Evolutionary conservation across 1,140 invertebrate species (phyloP), one percentile per base, ranked within the genome.

Genomic region (Elysia chlorotica): DNA sequence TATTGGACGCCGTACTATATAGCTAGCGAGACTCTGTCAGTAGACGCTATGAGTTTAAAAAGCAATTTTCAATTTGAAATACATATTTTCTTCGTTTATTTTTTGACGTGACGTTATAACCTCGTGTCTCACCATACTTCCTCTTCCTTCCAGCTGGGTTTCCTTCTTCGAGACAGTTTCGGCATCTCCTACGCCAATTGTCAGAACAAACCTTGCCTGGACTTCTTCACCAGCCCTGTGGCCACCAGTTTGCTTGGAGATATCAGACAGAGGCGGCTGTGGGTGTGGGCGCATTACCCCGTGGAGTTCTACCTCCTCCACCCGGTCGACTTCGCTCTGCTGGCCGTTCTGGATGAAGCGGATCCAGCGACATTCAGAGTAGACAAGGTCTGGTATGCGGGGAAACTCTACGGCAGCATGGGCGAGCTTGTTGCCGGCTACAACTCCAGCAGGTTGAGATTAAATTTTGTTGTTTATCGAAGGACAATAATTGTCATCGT

Each of bases 371-470:
- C 76, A 14, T 80, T 71, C 68, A 53, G 31, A 3, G 70, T 80
- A 3, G 76, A 76, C 25, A 73, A 74, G 14, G 53, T 82, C 1
- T 79, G 72, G 71, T 83, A 83, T 62, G 71, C 74, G 2, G 73
- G 76, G 14, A 65, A 77, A 38, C 57, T 78, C 25, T 83, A 79
- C 76, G 65, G 76, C 14, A 73, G 72, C 1, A 23, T 78, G 23
- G 68, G 75, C 2, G 75, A 80, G 19, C 78, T 83, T 33, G 35
- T 73, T 35, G 6, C 23, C 17, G n/a, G 10, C 31, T 67, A 67
- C 65, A 67, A 54, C 48, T 23, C 14, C 28, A 54, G 41, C 65
- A 33, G 30, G 65, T 67, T 54, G 56, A n/a, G 10, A 10, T 48
- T 48, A 14, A 14, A 48, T 10, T 48, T 48, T 48, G 41, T 14